These are phyloP conservation scores for Carterocephalus palaemon DNA, from an alignment of 2,888 invertebrate genomes.

Conservation along the genomic window DNA sequence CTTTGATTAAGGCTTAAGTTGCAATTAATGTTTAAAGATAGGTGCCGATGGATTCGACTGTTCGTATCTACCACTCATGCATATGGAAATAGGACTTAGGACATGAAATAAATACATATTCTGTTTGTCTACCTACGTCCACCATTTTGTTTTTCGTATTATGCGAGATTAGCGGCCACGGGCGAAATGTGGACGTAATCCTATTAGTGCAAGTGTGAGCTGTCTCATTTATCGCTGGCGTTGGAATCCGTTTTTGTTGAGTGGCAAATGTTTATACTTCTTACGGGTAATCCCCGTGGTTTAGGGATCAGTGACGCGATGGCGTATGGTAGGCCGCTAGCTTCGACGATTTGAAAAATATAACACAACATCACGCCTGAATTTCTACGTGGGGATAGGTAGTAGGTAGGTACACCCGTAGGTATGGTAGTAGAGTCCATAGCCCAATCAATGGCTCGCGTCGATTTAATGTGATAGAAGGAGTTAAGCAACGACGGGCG, in stretches of 20 bases:
- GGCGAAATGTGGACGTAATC: conserved; percentile 17
- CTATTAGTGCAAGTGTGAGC: conserved; percentile 11
- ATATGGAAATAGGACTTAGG: conserved; percentile 74
- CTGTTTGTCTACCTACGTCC: conserved; percentile 25
- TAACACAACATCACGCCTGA: no score
- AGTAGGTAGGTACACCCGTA: no score
- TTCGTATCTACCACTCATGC: conserved; percentile 58
- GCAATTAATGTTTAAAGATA: conserved; percentile 34
- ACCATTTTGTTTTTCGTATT: conserved; percentile 19
- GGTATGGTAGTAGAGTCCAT: no score
- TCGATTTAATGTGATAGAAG: no score
- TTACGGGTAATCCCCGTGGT: not conserved
- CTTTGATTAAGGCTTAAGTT: conserved; percentile 48
- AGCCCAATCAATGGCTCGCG: no score
- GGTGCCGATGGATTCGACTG: conserved; percentile 3
- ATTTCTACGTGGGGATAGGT: no score
- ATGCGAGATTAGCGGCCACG: conserved; percentile 16
- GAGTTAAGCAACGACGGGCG: no score
- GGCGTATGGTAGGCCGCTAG: no score
- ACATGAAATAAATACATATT: conserved; percentile 57
- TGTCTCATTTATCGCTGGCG: not conserved
- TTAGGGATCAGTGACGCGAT: no score
- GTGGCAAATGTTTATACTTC: conserved; percentile 4
- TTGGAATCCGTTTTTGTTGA: not conserved
- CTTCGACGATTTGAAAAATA: no score